A percentile compares a stretch with the other conserved stretches of the same genome.
Evolutionary conservation across 2,797 vertebrate genomes (phyloP).

Genomic region (Schizopygopsis pylzovi): DNA sequence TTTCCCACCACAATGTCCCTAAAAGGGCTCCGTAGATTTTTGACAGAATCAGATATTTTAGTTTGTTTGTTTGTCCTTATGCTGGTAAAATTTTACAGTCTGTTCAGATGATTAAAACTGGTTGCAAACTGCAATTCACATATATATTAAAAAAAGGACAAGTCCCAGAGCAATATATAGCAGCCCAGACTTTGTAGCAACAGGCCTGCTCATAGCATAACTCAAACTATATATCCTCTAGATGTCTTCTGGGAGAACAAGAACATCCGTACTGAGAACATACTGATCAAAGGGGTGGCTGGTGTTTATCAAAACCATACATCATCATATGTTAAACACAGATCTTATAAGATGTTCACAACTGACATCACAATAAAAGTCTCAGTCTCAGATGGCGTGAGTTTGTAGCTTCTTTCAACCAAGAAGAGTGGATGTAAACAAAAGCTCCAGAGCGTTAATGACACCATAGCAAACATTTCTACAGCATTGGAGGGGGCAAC

Average conservation of each 20-base stretch:
- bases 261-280: conserved; percentile 8
- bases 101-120: conserved; percentile 8
- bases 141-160: neutral
- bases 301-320: conserved; percentile 37
- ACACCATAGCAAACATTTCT: conserved; percentile 28
- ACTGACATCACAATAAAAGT: conserved; percentile 4
- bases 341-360: conserved; percentile 11
- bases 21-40: neutral
- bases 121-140: conserved; percentile 7
- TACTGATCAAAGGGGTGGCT: neutral
- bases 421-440: conserved; percentile 3
- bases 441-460: neutral
- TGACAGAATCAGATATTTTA: neutral
- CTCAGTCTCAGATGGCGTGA: neutral
- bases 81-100: neutral
- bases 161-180: neutral
- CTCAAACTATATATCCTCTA: conserved; percentile 18
- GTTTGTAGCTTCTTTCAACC: neutral
- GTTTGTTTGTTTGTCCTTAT: neutral
- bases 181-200: neutral
- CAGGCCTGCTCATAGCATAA: neutral
- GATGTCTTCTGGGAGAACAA: conserved; percentile 19
- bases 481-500: neutral
- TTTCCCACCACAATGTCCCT: too few relatives aligned
- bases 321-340: conserved; percentile 23